Base-by-base conservation (phyloP, 2,888 invertebrate genomes). In the Melanostoma mellinum region DNA sequence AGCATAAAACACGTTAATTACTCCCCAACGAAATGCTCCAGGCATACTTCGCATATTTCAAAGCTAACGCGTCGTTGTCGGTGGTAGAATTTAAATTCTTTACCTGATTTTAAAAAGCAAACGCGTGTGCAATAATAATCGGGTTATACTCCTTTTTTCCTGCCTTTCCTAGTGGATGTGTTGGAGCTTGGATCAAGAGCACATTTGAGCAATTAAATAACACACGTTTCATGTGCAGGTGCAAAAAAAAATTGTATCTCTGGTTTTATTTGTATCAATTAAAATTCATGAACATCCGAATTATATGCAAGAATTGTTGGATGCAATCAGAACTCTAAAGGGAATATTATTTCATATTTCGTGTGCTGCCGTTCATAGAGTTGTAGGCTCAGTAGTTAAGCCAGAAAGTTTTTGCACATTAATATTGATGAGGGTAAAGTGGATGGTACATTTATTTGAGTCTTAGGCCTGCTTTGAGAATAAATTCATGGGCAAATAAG, bases 271-370 rank as follows among this genome's bases (percentile, higher is more conserved):
- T 44, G 61, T 46, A 58, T 58, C 58, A 76, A 81, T 81, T 72
- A 76, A 81, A 81, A 76, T 81, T 76, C 80, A 81, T 81, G 80
- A 60, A 60, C 48, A 76, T 20, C 53, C 44, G 46, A 63, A 60
- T 65, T 46, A 48, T 33, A 71, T 80, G 75, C 80, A 52, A 52
- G 32, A 56, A 46, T 65, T 50, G 52, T 42, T 63, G 56, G 38
- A 74, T 80, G 46, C 61, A 61, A 46, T 61, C 61, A 61, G 8
- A 61, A 20, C 5, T 48, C 46, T 20, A 20, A 8, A 35, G 46
- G 33, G 60, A 10, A 58, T 40, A 2, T 56, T 30, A 9, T 30
- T 58, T 40, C 5, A 56, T 3, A 9, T 52, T n/a, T 6, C 5
- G 0, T 9, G 8, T 33, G 52, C 3, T 8, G 32, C 8, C 20